Base-by-base conservation (phyloP, 2,797 vertebrate genomes). In the Potorous gilbertii region DNA sequence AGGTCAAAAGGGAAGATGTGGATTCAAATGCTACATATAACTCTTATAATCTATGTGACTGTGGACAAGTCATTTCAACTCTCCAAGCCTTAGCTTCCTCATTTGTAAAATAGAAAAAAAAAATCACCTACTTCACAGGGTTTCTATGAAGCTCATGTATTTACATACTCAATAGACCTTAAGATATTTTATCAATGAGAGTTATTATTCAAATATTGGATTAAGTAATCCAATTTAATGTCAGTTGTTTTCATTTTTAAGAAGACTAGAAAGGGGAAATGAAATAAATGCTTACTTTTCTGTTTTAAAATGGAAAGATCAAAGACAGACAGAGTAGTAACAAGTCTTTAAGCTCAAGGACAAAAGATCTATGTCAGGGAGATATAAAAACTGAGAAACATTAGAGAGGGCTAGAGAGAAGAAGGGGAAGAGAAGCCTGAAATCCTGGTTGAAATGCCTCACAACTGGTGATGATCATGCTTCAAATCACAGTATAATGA, bases 401-500 rank as follows among this genome's bases (percentile, higher is more conserved):
- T 46, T 46, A 46, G 21, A 40, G 62, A 46, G 40, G 40, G 8
- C 40, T 81, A 31, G 55, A 90, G 4, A 50, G 56, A 95, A 91
- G 2, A 55, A 16, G 9, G 9, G 52, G 52, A 14, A 91, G 13
- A 92, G 5, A 92, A 34, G 66, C 34, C 89, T 92, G 54, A 95
- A 57, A 21, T 4, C 56, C 31, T 18, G 93, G 55, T 3, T 94
- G 29, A 56, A 92, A 96, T 40, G 29, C 8, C 90, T 95, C 6
- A 18, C 31, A 40, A 93, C 34, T 92, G 12, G 89, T 87, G 89
- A 13, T 0, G 8, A 34, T n/a, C 13, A 55, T 87, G 27, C 31
- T 40, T 9, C 95, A 96, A 14, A 95, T 87, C 55, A 54, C 2
- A 59, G 0, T 24, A 91, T 81, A 96, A 96, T 94, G 91, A 96